Evolutionary conservation across 1,140 invertebrate species (phyloP), one percentile per base, ranked within the genome.

Genomic region (Chrysopa pallens): DNA sequence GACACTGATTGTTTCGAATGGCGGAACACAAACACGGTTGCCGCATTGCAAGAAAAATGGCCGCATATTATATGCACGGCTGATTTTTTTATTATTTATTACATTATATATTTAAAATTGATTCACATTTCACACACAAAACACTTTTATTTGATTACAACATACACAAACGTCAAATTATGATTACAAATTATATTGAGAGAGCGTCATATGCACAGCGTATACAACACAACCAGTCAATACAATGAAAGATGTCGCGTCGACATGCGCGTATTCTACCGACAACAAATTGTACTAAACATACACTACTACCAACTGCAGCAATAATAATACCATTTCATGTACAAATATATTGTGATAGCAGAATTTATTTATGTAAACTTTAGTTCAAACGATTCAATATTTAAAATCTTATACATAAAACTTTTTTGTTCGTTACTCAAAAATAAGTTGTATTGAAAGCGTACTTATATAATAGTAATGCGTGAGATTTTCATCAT

Each of bases 11-110:
- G 68, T 70, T 73, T 72, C 68, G 70, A 73, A 73, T 73, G 71
- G 72, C 72, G 70, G 72, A 73, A 65, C 63, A 68, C 17, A 23
- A 68, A 70, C 70, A 73, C 70, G 67, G 68, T 69, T 73, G 71
- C 69, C 70, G 72, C 72, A 73, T 73, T 66, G 68, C 63, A 68
- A 68, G 70, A 72, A 74, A 73, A 73, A 74, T 74, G 72, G 72
- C 72, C 69, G 72, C 69, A 67, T 62, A 64, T 39, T 17, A 12
- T 17, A 42, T 33, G 38, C 8, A 33, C 31, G 8, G 31, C 31
- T 33, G 31, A 33, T 12, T 33, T 33, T n/a, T 33, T 33, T 33
- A 12, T 11, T 11, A 12, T 62, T 54, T 23, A 23, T 23, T 23
- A 23, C 17, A 23, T 23, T 23, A 23, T 23, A 3, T 23, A 55